phyloP scores from a whole-genome alignment of 2,113 vertebrate genomes.

The Riparia riparia region DNA sequence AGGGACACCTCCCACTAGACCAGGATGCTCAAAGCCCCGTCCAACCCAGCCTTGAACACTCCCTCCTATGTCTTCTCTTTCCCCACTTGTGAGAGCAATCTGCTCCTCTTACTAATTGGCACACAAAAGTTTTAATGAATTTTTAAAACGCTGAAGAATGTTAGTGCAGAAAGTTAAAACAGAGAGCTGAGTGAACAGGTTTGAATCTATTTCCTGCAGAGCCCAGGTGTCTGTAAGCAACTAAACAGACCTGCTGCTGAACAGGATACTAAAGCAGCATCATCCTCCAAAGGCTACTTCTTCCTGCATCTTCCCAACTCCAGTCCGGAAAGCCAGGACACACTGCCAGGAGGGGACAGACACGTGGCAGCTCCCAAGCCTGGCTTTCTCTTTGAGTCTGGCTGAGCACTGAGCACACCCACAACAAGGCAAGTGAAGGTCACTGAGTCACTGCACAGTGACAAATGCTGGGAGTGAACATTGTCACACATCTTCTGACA shows the following conservation, averaged over 20 bases:
- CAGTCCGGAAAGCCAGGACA: background rate
- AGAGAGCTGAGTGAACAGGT: background rate
- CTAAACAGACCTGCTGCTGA: background rate
- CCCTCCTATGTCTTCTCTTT: background rate
- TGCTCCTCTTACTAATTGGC: background rate
- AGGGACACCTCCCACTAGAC: background rate
- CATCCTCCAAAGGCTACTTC: background rate
- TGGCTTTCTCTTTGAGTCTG: background rate
- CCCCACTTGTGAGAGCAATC: background rate
- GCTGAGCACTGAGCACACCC: background rate
- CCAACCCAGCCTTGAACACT: background rate
- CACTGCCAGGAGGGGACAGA: background rate
- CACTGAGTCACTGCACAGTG: background rate
- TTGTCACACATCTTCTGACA: background rate
- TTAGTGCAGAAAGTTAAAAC: background rate
- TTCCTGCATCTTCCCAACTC: background rate
- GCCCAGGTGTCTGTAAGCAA: background rate
- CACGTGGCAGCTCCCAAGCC: background rate
- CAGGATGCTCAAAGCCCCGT: background rate
- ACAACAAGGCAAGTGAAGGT: background rate
- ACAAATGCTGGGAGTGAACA: background rate
- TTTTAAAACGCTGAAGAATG: background rate
- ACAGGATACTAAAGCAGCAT: background rate
- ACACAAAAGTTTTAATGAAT: background rate
- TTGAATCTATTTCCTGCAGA: background rate